phyloP scores from a whole-genome alignment of 2,888 invertebrate species.

The Metalampra italica region DNA sequence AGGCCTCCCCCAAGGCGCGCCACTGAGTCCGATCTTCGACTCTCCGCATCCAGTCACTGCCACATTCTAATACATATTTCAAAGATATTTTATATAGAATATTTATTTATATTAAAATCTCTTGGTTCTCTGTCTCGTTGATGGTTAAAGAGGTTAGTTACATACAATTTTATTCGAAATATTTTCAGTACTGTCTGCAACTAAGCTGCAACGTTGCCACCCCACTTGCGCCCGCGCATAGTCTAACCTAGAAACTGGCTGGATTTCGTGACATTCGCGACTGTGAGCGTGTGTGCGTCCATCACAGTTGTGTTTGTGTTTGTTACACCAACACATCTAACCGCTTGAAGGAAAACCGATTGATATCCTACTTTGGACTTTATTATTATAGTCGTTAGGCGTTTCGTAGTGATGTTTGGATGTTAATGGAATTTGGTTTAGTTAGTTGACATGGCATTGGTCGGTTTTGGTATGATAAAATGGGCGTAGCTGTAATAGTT shows the following conservation, averaged over 20 bases:
- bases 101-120: too few species aligned
- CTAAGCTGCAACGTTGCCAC: conserved; percentile 23
- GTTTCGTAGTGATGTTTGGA: conserved; percentile 9
- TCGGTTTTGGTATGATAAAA: conserved; percentile 67
- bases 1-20: too few species aligned
- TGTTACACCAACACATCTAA: conserved; percentile 39
- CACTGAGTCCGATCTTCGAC: too few species aligned
- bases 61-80: too few species aligned
- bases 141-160: too few species aligned
- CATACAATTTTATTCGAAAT: too few species aligned
- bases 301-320: conserved; percentile 40
- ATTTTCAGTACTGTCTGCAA: too few species aligned
- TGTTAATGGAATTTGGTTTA: conserved; percentile 30
- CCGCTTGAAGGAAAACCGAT: conserved; percentile 11
- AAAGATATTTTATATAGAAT: too few species aligned
- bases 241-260: conserved; percentile 73
- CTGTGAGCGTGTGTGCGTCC: conserved; percentile 43
- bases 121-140: too few species aligned
- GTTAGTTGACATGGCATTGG: conserved; percentile 66
- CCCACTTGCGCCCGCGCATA: conserved; percentile 56
- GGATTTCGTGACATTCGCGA: conserved; percentile 71
- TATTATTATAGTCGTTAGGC: conserved; percentile 15
- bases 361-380: conserved; percentile 20
- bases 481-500: conserved; percentile 63
- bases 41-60: too few species aligned